Base-by-base conservation (phyloP, 2,888 invertebrate genomes). In the Smittia sp. region DNA sequence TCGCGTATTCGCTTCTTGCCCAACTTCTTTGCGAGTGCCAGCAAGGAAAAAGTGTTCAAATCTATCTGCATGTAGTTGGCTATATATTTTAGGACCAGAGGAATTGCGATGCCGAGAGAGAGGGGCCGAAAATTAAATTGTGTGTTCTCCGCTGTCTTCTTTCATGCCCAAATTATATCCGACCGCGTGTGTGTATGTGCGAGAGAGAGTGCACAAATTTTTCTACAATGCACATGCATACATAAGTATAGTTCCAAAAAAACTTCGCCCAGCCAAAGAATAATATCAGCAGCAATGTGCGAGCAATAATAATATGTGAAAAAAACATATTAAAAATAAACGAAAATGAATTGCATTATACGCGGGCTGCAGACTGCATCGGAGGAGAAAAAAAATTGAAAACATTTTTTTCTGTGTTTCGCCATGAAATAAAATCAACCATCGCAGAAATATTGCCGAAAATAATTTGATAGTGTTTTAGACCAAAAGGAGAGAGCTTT, bases 291-390 rank as follows among this genome's bases (percentile, higher is more conserved):
- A 69, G n/a, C 52, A 54, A 67, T 67, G 67, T 67, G 67, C 25
- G 20, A 41, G 54, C 54, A 72, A 72, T 72, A 72, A 70, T 72
- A 72, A 72, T 72, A 72, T 72, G 72, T 72, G 72, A 38, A 72
- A 58, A 70, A 72, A 72, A 62, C 72, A 72, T 72, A 72, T 62
- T 72, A 72, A 72, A 72, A 72, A 72, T 72, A 72, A 72, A 72
- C 72, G 72, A 72, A 72, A 72, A 72, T 72, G 72, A 72, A 72
- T 72, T 72, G 72, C 72, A 72, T 72, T 72, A 72, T 72, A 72
- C 72, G 72, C 72, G 72, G 72, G 72, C 62, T 72, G 72, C 72
- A 72, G 72, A 24, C 72, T 72, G 72, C 72, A 72, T 62, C 72
- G 62, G 20, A 72, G 39, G 7, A 41, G 54, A 69, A 41, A 52